Evolutionary conservation across 2,797 vertebrate genomes (phyloP).

Genomic region (Manis crassicaudata): DNA sequence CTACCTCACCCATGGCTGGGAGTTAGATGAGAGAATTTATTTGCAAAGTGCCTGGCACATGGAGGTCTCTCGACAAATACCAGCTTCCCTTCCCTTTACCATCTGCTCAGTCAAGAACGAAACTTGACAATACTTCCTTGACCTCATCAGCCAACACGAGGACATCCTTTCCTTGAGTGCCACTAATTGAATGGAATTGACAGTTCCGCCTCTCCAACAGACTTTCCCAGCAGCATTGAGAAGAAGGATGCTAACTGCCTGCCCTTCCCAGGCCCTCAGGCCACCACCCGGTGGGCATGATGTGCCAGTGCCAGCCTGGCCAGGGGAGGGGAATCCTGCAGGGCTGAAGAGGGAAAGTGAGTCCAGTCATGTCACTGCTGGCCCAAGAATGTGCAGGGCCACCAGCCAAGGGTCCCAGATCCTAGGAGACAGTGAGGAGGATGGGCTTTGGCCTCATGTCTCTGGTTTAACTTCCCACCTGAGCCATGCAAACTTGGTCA

Average conservation of each 20-base stretch:
- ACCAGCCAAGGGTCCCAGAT: not conserved
- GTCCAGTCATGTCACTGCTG: not conserved
- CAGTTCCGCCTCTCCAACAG: not conserved
- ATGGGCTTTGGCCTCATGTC: not conserved
- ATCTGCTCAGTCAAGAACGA: slow-evolving; percentile 30
- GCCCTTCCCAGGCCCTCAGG: not conserved
- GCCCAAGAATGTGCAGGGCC: not conserved
- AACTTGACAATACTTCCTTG: slow-evolving; percentile 33
- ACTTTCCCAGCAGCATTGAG: not conserved
- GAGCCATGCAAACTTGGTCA: not conserved
- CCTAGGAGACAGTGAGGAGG: not conserved
- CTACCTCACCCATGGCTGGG: not conserved
- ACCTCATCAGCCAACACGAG: not conserved
- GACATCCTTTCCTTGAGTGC: not conserved
- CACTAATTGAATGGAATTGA: not conserved
- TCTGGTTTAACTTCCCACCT: not conserved
- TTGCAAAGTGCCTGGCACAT: not conserved
- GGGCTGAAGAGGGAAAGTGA: not conserved
- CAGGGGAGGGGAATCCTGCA: not conserved
- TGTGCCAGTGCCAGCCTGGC: not conserved
- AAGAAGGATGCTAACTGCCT: not conserved
- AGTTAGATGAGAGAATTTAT: not conserved
- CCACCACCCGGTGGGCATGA: not conserved
- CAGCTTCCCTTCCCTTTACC: not conserved
- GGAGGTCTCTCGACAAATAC: not conserved